These are phyloP conservation scores for Tauraco erythrolophus DNA, from an alignment of 2,113 vertebrate species.

Conservation along the genomic window DNA sequence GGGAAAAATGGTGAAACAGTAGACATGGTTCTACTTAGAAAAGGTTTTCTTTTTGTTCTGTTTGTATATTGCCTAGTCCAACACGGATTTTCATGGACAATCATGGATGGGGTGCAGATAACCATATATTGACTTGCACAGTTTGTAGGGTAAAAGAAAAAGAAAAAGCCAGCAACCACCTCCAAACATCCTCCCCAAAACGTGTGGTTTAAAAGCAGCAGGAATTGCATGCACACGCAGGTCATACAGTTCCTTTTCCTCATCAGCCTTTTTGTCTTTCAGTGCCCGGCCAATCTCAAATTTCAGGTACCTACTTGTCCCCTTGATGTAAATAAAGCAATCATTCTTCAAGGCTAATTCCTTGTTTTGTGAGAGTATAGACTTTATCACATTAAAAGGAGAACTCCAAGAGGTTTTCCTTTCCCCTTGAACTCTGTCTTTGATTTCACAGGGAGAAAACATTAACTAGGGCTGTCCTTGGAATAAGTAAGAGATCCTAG, in stretches of 20 bases:
- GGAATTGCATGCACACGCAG: not conserved
- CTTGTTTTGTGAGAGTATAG: not conserved
- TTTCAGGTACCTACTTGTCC: not conserved
- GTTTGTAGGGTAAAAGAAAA: not conserved
- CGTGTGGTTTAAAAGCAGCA: not conserved
- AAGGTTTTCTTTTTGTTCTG: not conserved
- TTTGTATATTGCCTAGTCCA: not conserved
- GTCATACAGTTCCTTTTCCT: not conserved
- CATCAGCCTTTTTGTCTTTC: not conserved
- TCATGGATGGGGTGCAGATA: not conserved
- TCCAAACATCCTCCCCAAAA: not conserved
- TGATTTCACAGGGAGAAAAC: not conserved
- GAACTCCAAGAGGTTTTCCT: not conserved
- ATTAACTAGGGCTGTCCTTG: not conserved
- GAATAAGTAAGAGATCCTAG: conserved; percentile 46
- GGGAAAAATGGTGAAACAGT: not conserved
- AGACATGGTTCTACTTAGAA: not conserved
- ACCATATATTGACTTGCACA: not conserved
- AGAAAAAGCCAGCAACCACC: not conserved
- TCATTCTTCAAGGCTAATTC: not conserved
- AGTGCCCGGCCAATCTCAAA: not conserved
- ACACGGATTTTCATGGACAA: not conserved
- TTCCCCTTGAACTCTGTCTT: not conserved
- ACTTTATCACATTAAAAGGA: not conserved
- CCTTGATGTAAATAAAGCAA: not conserved